Conservation (phyloP, 2,113 vertebrate genomes). For the Thunnus maccoyii region DNA sequence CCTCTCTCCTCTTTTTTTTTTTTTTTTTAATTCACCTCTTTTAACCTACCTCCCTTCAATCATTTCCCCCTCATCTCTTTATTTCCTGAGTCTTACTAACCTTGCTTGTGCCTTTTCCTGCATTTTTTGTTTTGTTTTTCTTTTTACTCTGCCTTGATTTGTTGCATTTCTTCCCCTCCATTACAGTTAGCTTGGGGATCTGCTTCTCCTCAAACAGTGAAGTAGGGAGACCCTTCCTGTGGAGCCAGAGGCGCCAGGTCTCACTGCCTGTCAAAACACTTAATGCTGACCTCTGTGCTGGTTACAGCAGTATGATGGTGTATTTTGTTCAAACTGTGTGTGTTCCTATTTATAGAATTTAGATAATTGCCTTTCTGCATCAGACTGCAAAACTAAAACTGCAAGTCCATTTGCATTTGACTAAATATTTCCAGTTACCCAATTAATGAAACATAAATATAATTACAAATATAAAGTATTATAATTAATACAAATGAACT, state of each 20-base stretch:
- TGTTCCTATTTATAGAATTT: neutral
- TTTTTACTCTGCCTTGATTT: neutral
- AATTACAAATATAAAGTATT: neutral
- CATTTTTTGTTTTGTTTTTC: neutral
- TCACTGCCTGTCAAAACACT: conserved; percentile 26
- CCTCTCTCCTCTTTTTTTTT: neutral
- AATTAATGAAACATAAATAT: neutral
- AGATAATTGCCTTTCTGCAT: neutral
- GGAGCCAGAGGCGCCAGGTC: neutral
- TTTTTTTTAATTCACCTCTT: neutral
- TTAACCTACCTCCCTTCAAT: neutral
- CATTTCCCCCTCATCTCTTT: neutral
- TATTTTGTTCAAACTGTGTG: neutral
- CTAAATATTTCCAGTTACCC: neutral
- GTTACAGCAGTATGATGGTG: neutral
- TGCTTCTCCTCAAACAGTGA: conserved; percentile 1
- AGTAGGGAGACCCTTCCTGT: neutral
- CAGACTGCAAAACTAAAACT: neutral
- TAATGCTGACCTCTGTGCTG: neutral
- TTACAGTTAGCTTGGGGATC: neutral
- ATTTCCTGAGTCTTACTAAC: neutral
- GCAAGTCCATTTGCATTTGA: neutral
- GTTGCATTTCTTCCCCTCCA: no score
- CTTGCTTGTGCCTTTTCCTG: neutral
- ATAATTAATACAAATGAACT: no score